These are phyloP conservation scores for Cyanoderma ruficeps DNA, from an alignment of 2,113 vertebrate genomes.

Conservation along the genomic window DNA sequence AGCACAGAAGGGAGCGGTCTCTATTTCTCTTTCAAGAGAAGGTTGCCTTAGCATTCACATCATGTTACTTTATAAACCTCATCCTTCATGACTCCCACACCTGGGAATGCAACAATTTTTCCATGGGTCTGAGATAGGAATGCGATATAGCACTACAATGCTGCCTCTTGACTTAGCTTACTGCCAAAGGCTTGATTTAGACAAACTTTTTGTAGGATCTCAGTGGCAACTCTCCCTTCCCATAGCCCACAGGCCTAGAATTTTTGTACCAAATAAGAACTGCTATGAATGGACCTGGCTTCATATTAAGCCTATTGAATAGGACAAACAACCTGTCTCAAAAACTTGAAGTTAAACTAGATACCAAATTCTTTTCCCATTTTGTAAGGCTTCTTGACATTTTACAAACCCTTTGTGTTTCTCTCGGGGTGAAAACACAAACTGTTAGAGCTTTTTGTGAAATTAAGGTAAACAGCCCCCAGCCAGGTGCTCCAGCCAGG, in stretches of 20 bases:
- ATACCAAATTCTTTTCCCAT: neutral
- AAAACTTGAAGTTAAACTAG: neutral
- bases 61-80: neutral
- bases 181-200: neutral
- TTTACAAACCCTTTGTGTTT: neutral
- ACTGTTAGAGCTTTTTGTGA: neutral
- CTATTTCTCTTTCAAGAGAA: neutral
- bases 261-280: neutral
- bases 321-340: neutral
- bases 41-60: neutral
- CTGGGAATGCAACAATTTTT: neutral
- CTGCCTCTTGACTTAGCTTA: neutral
- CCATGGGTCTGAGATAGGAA: neutral
- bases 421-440: neutral
- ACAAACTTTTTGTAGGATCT: neutral
- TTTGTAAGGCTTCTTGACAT: neutral
- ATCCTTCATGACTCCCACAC: neutral
- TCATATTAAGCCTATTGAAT: neutral
- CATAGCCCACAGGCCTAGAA: neutral
- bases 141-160: neutral
- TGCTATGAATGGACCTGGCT: neutral
- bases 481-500: neutral
- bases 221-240: neutral
- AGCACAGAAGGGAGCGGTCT: neutral
- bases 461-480: accelerated